phyloP scores from a whole-genome alignment of 2,888 invertebrate genomes.

The Chrysodeixis includens region DNA sequence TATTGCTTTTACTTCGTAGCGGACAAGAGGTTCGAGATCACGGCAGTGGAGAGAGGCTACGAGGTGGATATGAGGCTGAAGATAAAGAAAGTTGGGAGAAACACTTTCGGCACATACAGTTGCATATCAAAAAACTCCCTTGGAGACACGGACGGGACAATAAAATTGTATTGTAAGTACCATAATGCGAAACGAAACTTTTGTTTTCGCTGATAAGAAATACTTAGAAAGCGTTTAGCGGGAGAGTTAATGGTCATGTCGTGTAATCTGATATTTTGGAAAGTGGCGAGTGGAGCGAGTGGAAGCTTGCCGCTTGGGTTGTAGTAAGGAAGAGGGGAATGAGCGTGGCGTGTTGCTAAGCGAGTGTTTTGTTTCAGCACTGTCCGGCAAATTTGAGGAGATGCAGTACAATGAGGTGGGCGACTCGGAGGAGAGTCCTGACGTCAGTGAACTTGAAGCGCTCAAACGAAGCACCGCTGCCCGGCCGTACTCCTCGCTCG shows the following conservation, averaged over 20 bases:
- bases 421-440: slow-evolving; percentile 81
- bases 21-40: slow-evolving; percentile 87
- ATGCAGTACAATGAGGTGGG: slow-evolving; percentile 85
- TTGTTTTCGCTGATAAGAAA: slow-evolving; percentile 49
- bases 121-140: slow-evolving; percentile 93
- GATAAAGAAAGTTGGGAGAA: slow-evolving; percentile 90
- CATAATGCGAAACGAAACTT: slow-evolving; percentile 30
- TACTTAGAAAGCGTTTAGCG: slow-evolving; percentile 61
- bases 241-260: slow-evolving; percentile 71
- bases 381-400: slow-evolving; percentile 85
- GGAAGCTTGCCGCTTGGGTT: slow-evolving; percentile 37
- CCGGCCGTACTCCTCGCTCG: slow-evolving; percentile 58
- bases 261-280: slow-evolving; percentile 73
- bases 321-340: too few relatives aligned
- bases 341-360: slow-evolving; percentile 58
- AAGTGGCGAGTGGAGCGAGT: slow-evolving; percentile 41
- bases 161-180: slow-evolving; percentile 92
- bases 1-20: slow-evolving; percentile 65
- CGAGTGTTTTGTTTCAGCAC: slow-evolving; percentile 73
- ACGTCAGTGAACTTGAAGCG: slow-evolving; percentile 84
- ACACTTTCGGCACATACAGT: slow-evolving; percentile 92
- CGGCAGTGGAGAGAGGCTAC: slow-evolving; percentile 90
- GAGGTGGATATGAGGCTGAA: slow-evolving; percentile 92
- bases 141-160: slow-evolving; percentile 93
- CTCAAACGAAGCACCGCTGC: slow-evolving; percentile 78